Evolutionary conservation across 2,888 invertebrate species (phyloP).

Genomic region (Drosophila kokeensis): DNA sequence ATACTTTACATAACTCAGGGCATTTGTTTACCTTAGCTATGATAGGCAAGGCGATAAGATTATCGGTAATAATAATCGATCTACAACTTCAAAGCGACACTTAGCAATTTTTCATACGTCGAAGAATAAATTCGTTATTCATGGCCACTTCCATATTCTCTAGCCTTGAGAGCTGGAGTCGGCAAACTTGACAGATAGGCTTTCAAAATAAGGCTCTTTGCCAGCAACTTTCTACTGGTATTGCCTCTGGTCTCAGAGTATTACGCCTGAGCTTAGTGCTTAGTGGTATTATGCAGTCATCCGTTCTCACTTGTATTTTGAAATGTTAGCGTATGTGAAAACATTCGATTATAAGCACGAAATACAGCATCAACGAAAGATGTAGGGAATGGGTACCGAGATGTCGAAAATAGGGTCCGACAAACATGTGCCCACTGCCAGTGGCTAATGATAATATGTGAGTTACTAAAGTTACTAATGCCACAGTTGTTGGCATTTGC

Average conservation of each 20-base stretch:
- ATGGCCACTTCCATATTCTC: not conserved
- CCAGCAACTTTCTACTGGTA: not conserved
- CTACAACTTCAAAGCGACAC: not conserved
- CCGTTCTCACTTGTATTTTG: not conserved
- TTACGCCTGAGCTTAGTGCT: not conserved
- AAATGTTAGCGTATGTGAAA: conserved; percentile 40
- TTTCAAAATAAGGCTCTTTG: not conserved
- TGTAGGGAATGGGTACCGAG: conserved; percentile 11
- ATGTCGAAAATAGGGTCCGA: not conserved
- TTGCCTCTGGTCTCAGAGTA: not conserved
- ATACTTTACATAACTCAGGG: not conserved
- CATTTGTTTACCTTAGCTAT: not conserved
- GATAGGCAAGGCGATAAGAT: not conserved
- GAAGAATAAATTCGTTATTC: not conserved
- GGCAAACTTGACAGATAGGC: not conserved
- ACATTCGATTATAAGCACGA: conserved; percentile 60
- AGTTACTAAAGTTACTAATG: conserved; percentile 11
- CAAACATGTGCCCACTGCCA: conserved; percentile 22
- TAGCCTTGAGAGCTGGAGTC: not conserved
- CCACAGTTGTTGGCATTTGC: conserved; percentile 25
- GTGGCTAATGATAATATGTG: conserved; percentile 14
- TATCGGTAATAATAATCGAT: not conserved
- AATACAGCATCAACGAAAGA: conserved; percentile 21
- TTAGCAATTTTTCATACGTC: not conserved
- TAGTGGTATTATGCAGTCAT: too few species aligned